These are phyloP conservation scores for Thryonomys swinderianus DNA, from an alignment of 2,113 vertebrate genomes.

Conservation along the genomic window DNA sequence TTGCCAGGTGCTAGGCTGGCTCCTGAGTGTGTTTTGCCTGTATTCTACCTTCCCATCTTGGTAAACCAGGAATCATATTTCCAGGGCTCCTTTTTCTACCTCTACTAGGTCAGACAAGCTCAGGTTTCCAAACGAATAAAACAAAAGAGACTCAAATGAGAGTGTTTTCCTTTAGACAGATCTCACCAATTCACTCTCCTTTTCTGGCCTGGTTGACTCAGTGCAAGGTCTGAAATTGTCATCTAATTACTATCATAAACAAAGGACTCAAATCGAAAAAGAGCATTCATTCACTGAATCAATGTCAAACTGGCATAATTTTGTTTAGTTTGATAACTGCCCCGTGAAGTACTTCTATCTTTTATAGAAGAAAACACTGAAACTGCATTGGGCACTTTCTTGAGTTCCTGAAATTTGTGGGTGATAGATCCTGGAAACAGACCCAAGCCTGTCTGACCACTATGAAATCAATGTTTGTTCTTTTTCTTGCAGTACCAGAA, in stretches of 20 bases:
- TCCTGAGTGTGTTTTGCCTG: background rate
- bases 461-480: background rate
- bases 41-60: background rate
- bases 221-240: background rate
- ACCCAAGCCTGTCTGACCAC: background rate
- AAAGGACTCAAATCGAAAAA: background rate
- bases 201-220: background rate
- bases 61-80: conserved; percentile 43
- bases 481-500: too few species aligned
- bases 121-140: conserved; percentile 49
- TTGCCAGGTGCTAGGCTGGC: background rate
- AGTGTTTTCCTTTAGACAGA: background rate
- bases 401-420: background rate
- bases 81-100: conserved; percentile 46
- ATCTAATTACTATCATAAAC: background rate
- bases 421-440: background rate
- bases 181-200: background rate
- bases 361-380: conserved; percentile 23
- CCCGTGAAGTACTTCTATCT: background rate
- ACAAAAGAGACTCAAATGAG: background rate
- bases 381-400: background rate
- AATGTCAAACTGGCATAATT: background rate
- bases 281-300: background rate
- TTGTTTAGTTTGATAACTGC: background rate
- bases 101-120: conserved; percentile 48